Conservation (phyloP, 2,113 vertebrate genomes). For the Tachysurus fulvidraco region DNA sequence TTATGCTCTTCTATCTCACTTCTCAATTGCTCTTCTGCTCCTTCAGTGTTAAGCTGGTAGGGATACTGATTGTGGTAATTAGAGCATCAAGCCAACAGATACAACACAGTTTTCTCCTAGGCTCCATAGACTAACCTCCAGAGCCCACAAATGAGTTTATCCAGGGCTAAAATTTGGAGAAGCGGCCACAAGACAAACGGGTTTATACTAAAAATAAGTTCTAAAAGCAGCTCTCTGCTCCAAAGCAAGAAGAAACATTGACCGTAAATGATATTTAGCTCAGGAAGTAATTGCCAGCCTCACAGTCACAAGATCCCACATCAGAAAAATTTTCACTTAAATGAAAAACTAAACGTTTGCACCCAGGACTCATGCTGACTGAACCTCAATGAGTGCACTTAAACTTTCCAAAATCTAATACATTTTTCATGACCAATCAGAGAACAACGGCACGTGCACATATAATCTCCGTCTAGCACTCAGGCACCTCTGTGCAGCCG, state of each 20-base stretch:
- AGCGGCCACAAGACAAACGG: not conserved
- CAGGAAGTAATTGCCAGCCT: not conserved
- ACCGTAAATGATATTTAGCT: not conserved
- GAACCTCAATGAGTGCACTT: not conserved
- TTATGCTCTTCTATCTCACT: slow-evolving; percentile 1
- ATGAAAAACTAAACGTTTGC: not conserved
- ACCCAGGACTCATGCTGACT: not conserved
- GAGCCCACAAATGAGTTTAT: not conserved
- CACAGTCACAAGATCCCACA: not conserved
- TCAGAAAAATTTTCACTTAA: not conserved
- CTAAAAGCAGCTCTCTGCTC: slow-evolving; percentile 1
- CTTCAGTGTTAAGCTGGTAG: not conserved
- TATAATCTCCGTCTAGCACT: slow-evolving; percentile 11
- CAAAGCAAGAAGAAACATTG: slow-evolving; percentile 2
- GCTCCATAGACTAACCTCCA: slow-evolving; percentile 18
- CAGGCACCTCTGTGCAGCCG: not conserved
- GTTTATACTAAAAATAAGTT: slow-evolving; percentile 2
- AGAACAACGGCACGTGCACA: slow-evolving; percentile 8
- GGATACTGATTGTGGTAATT: slow-evolving; percentile 37
- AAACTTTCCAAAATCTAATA: not conserved
- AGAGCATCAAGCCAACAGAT: slow-evolving; percentile 18
- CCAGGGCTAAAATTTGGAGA: slow-evolving; percentile 16
- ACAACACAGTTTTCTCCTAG: slow-evolving; percentile 5
- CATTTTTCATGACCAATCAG: slow-evolving; percentile 6
- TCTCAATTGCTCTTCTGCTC: slow-evolving; percentile 1